Conservation (phyloP, 2,113 vertebrate species). For the Etheostoma spectabile region DNA sequence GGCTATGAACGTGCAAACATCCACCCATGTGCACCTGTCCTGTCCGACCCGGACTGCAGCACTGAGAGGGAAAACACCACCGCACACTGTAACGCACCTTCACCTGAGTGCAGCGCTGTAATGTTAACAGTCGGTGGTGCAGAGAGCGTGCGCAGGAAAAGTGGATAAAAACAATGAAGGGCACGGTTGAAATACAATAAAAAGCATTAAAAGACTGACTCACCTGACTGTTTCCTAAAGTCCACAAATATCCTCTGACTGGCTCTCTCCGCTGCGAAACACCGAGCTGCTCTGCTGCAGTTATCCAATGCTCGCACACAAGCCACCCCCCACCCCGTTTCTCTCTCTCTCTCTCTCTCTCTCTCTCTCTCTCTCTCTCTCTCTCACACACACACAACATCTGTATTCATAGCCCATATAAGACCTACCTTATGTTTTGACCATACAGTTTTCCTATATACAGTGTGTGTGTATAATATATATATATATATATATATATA, state of each 20-base stretch:
- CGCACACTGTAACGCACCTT: constrained; percentile 60
- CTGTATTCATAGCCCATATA: no score
- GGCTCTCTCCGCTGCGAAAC: constrained; percentile 32
- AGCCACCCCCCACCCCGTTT: background rate
- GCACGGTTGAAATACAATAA: background rate
- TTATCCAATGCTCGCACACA: constrained; percentile 36
- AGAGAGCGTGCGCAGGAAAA: background rate
- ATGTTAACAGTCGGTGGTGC: background rate
- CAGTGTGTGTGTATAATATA: no score
- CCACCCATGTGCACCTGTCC: constrained; percentile 66
- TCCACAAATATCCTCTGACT: constrained; percentile 1
- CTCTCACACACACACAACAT: no score
- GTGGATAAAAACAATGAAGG: background rate
- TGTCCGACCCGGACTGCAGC: constrained; percentile 74
- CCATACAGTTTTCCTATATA: background rate
- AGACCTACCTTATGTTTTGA: background rate
- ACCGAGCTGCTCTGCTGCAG: constrained; percentile 57
- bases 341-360: no score
- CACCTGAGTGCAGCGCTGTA: constrained; percentile 38
- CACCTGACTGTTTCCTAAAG: constrained; percentile 53
- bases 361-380: no score
- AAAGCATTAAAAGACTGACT: background rate
- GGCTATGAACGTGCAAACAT: background rate
- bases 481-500: no score
- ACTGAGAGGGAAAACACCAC: constrained; percentile 39